Percentiles rank a stretch among this genome's conserved stretches.
phyloP scores from a whole-genome alignment of 2,113 vertebrate genomes.

The Zeus faber region DNA sequence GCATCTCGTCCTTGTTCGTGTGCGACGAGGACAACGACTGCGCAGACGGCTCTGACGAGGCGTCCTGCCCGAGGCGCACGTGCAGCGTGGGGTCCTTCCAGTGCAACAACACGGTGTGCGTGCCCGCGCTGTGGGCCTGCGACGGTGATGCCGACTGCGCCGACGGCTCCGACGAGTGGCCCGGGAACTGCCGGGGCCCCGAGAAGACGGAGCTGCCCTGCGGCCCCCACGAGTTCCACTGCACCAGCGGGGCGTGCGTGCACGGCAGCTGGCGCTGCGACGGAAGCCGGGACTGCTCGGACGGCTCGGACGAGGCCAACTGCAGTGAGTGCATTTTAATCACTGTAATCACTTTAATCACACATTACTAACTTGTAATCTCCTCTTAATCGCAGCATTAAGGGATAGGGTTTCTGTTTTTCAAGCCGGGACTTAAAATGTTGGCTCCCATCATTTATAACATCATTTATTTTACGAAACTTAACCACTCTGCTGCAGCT shows the following conservation, averaged over 20 bases:
- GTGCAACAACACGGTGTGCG: conserved; percentile 76
- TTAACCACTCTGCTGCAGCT: too few species aligned
- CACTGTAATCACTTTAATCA: too few species aligned
- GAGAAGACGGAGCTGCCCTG: conserved; percentile 37
- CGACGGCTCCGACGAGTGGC: conserved; percentile 84
- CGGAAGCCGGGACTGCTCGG: conserved; percentile 70
- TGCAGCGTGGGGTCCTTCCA: conserved; percentile 72
- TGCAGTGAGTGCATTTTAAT: conserved; percentile 75
- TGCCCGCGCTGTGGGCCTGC: conserved; percentile 77
- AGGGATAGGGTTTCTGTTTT: not conserved
- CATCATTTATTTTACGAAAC: too few species aligned
- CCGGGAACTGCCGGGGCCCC: conserved; percentile 47
- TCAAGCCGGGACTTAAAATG: not conserved
- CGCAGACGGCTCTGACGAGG: conserved; percentile 79
- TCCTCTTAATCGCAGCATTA: too few species aligned
- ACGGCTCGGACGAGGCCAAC: conserved; percentile 79
- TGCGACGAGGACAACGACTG: conserved; percentile 84
- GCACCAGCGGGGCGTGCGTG: conserved; percentile 77
- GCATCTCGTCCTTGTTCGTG: conserved; percentile 71
- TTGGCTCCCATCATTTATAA: too few species aligned
- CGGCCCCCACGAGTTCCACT: conserved; percentile 71
- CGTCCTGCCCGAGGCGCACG: conserved; percentile 59
- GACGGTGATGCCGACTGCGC: conserved; percentile 79
- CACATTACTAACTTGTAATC: too few species aligned
- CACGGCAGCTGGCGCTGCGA: conserved; percentile 81